These are phyloP conservation scores for Nysson spinosus DNA, from an alignment of 2,888 invertebrate genomes.

Conservation along the genomic window DNA sequence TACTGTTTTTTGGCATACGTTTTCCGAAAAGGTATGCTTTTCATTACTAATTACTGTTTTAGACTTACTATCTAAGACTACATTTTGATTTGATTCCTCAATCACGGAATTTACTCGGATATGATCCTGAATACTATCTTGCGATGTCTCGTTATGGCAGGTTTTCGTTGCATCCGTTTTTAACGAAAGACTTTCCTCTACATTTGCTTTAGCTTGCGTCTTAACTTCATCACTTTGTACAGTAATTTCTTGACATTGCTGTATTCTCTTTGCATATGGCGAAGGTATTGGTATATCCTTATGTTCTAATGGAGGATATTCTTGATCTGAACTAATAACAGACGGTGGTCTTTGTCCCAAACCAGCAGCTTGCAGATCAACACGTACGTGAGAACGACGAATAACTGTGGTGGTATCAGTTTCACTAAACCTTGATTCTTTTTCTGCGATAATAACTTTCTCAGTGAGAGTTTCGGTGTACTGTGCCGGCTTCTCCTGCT, in stretches of 20 bases:
- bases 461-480: slow-evolving; percentile 64
- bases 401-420: slow-evolving; percentile 72
- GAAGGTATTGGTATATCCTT: slow-evolving; percentile 70
- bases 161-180: slow-evolving; percentile 39
- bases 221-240: slow-evolving; percentile 40
- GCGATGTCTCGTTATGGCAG: slow-evolving; percentile 41
- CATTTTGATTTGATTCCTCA: slow-evolving; percentile 50
- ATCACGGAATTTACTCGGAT: slow-evolving; percentile 28
- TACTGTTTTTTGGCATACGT: slow-evolving; percentile 63
- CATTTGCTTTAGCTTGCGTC: slow-evolving; percentile 29
- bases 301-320: slow-evolving; percentile 69
- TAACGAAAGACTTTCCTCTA: slow-evolving; percentile 19
- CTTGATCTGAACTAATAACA: slow-evolving; percentile 80
- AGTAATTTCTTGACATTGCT: slow-evolving; percentile 55
- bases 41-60: slow-evolving; percentile 55
- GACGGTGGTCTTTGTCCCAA: slow-evolving; percentile 83
- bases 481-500: slow-evolving; percentile 63
- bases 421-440: slow-evolving; percentile 68
- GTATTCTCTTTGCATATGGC: slow-evolving; percentile 63
- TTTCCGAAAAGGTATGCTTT: slow-evolving; percentile 47
- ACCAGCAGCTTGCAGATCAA: slow-evolving; percentile 83
- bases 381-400: slow-evolving; percentile 78
- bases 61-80: slow-evolving; percentile 54
- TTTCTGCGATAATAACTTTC: slow-evolving; percentile 63
- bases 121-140: slow-evolving; percentile 58